Evolutionary conservation across 1,140 invertebrate genomes (phyloP), one percentile per base, ranked within the genome.

Genomic region (Triops cancriformis): DNA sequence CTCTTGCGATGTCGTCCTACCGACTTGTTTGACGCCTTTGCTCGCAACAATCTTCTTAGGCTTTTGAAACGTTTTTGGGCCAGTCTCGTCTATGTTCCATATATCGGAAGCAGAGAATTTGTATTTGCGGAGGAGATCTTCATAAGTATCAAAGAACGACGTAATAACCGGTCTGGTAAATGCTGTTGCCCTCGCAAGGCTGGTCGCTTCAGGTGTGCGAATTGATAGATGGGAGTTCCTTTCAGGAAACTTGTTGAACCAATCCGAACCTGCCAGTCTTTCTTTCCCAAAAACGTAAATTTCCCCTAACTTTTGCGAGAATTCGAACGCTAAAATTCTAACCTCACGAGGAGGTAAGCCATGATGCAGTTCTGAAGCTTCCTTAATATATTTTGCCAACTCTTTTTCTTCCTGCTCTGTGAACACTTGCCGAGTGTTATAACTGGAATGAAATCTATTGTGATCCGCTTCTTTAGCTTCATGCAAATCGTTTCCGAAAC

Each of bases 21-120:
- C 85, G 37, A 86, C 81, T 82, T 86, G 85, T 31, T 83, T 80
- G 51, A 83, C 82, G 27, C 82, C 82, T 82, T 84, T 84, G 26
- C n/a, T 9, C 72, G 81, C 80, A 12, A 85, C 28, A 18, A 84
- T 80, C 82, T 83, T 84, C 72, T 80, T 79, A 12, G 82, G 79
- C 28, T 76, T 79, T n/a, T 82, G 79, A 73, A 85, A 79, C 76
- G 78, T 81, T 31, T 79, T 81, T 42, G 81, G 80, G 23, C 82
- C 83, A 72, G 80, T 82, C 80, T 87, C 86, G 80, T 85, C 84
- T 14, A 84, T 82, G 82, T 87, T 88, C 80, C 85, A 86, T 27
- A 86, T 85, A 76, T 81, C 78, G 26, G 79, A 77, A 26, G 83
- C 76, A 78, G 77, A 5, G 80, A 85, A 85, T 73, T 84, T 83